These are phyloP conservation scores for Penaeus vannamei DNA, from an alignment of 1,140 invertebrate species.

Conservation along the genomic window DNA sequence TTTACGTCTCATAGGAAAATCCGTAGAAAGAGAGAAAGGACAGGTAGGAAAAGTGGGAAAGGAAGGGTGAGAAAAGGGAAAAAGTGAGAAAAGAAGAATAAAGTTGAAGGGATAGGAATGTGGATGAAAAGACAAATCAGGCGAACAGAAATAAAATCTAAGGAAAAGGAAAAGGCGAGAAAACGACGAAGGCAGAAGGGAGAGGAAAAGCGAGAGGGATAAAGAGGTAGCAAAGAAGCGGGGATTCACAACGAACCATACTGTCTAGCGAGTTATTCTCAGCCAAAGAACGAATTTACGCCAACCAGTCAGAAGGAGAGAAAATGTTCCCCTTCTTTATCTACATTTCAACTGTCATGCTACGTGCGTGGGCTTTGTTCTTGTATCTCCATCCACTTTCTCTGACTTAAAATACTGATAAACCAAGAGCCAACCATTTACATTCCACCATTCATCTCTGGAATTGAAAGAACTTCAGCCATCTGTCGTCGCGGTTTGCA, in stretches of 20 bases:
- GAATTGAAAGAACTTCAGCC: too few relatives aligned
- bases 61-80: conserved; percentile 22
- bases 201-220: conserved; percentile 12
- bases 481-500: too few relatives aligned
- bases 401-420: too few relatives aligned
- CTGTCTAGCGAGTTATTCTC: not conserved
- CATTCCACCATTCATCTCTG: too few relatives aligned
- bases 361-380: too few relatives aligned
- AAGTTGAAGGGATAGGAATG: conserved; percentile 34
- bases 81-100: not conserved
- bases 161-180: not conserved
- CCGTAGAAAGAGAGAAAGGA: not conserved
- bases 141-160: not conserved
- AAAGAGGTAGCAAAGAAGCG: not conserved
- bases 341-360: too few relatives aligned
- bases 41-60: not conserved
- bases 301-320: too few relatives aligned
- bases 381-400: too few relatives aligned
- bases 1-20: too few relatives aligned
- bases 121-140: not conserved
- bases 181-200: not conserved
- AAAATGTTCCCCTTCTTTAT: too few relatives aligned
- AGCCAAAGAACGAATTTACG: too few relatives aligned
- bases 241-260: not conserved
- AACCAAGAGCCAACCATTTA: too few relatives aligned